A percentile compares a stretch with the other conserved stretches of the same genome.
Conservation (phyloP, 2,797 vertebrate genomes). For the Uromys caudimaculatus region DNA sequence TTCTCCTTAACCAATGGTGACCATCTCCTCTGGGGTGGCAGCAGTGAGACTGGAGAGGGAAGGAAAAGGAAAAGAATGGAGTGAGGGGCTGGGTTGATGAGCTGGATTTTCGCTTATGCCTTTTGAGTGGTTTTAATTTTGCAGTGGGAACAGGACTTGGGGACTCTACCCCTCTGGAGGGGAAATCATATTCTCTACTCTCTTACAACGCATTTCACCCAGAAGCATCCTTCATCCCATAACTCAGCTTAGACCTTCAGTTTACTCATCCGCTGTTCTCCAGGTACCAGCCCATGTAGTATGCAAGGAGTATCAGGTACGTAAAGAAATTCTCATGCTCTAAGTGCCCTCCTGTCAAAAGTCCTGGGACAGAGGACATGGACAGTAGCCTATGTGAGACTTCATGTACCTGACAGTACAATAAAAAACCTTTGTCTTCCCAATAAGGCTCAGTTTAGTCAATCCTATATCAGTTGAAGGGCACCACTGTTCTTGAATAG, state of each 20-base stretch:
- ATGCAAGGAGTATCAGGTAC: background rate
- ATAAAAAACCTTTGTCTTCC: conserved; percentile 40
- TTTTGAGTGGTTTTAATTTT: background rate
- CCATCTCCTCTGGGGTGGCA: background rate
- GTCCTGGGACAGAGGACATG: background rate
- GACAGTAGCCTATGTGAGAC: background rate
- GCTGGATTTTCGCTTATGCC: background rate
- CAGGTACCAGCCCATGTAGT: background rate
- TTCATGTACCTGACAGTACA: background rate
- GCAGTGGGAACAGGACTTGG: background rate
- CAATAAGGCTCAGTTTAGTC: background rate
- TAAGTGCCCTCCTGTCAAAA: conserved; percentile 45
- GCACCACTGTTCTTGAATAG: background rate
- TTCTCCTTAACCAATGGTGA: background rate
- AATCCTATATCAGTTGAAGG: conserved; percentile 26
- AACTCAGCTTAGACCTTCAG: background rate
- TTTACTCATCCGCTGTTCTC: background rate
- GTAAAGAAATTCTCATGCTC: conserved; percentile 29
- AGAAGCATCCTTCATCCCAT: background rate
- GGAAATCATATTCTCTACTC: background rate
- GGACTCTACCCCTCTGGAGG: background rate
- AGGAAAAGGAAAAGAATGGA: background rate
- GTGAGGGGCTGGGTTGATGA: background rate
- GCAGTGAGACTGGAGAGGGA: background rate
- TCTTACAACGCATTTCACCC: background rate